Percentiles rank a stretch among this genome's conserved stretches.
Evolutionary conservation across 2,888 invertebrate genomes (phyloP).

Genomic region (Hirtodrosophila alboralis): DNA sequence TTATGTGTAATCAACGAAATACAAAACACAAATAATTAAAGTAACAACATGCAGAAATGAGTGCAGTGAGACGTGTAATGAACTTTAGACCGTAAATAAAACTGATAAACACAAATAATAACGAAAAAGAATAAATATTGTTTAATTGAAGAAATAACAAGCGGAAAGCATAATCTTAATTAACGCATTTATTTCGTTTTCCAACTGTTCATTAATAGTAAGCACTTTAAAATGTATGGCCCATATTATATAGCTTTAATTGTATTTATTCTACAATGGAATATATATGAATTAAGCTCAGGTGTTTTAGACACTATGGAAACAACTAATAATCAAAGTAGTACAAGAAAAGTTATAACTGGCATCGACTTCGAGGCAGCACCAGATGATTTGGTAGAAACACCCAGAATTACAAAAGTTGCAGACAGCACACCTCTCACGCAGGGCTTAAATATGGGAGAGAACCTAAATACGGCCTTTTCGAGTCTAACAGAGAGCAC

Average conservation of each 20-base stretch:
- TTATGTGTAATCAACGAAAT: constrained; percentile 22
- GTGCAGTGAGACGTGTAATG: background rate
- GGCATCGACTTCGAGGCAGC: background rate
- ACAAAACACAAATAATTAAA: constrained; percentile 3
- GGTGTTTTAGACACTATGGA: background rate
- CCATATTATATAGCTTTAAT: constrained; percentile 36
- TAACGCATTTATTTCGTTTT: too few species aligned
- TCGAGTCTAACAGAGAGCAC: constrained; percentile 4
- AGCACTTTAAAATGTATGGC: constrained; percentile 40
- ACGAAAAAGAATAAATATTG: background rate
- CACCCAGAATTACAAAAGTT: background rate
- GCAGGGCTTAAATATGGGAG: background rate
- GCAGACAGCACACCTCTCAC: background rate
- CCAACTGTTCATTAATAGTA: background rate
- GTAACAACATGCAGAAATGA: background rate
- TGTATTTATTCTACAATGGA: constrained; percentile 50
- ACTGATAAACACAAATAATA: background rate
- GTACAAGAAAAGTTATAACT: background rate
- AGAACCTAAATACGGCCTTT: constrained; percentile 4
- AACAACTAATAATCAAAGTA: background rate
- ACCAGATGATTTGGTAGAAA: background rate
- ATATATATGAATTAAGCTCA: constrained; percentile 13
- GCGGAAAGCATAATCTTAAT: too few species aligned
- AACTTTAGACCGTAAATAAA: background rate
- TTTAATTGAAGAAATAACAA: too few species aligned